Base-by-base conservation (phyloP, 2,113 vertebrate species). In the Melospiza melodia region DNA sequence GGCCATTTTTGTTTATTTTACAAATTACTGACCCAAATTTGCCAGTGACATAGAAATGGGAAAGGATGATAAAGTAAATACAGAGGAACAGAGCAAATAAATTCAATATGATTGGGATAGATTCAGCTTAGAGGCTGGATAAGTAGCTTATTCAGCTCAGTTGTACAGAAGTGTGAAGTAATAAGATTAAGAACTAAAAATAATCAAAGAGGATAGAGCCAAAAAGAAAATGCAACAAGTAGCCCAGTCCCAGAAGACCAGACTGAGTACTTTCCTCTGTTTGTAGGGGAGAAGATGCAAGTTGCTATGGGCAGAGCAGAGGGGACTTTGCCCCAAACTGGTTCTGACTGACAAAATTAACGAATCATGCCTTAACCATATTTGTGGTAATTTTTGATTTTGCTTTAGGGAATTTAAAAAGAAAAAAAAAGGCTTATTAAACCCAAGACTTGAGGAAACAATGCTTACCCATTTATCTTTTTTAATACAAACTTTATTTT, bases 111-210 rank as follows among this genome's bases (percentile, higher is more conserved):
- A 97, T 98, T 76, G 57, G 97, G 81, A 80, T 94, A 96, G 91
- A 97, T 97, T 96, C 92, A 39, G 90, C 89, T 98, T 97, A 96
- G 83, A 93, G 65, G 35, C 79, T 97, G 73, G 39, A 3, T 98
- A 98, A 98, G 97, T 96, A 97, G 97, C 97, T 98, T 98, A 98
- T 96, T 98, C 97, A 96, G 93, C 96, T 97, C 87, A 96, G 95
- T 97, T 98, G 92, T 97, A 97, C 93, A 97, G 93, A 97, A 98
- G 94, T 96, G 95, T 96, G 94, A 97, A 98, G 76, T 97, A 98
- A 97, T 98, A 97, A 97, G 98, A 98, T 98, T 98, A 98, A 95
- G 87, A 76, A 97, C 91, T 86, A 93, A 95, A 98, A 98, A 94
- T 96, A 96, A 95, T 95, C 88, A 88, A 75, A 92, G 71, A 81